A percentile compares a stretch with the other conserved stretches of the same genome.
Conservation (phyloP, 2,797 vertebrate species). For the Oreochromis grahami region DNA sequence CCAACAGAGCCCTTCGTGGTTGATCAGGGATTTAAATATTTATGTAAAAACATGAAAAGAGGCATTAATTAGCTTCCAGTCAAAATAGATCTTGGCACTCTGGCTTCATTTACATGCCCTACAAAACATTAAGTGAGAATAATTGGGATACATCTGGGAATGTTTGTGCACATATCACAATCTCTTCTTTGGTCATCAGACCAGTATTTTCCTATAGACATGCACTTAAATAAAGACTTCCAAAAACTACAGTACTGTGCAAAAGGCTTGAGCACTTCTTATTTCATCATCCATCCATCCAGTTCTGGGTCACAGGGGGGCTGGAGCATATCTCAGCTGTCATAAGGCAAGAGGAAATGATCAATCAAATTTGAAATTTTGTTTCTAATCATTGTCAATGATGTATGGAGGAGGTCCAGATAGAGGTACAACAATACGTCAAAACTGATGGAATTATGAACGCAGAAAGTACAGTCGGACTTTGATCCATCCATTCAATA, state of each 20-base stretch:
- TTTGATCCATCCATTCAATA: background rate
- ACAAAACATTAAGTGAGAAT: background rate
- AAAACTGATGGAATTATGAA: background rate
- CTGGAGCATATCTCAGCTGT: background rate
- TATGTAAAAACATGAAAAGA: background rate
- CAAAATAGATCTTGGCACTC: background rate
- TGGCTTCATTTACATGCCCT: background rate
- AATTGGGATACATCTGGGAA: background rate
- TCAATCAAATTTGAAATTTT: background rate
- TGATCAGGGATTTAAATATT: background rate
- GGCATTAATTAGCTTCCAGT: background rate
- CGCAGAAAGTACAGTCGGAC: background rate
- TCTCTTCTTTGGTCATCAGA: background rate
- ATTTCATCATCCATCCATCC: background rate
- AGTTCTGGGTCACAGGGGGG: background rate
- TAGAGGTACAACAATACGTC: background rate
- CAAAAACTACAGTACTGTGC: background rate
- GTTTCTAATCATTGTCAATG: accelerated
- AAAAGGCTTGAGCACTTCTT: background rate
- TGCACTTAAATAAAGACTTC: background rate
- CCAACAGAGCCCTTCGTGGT: background rate
- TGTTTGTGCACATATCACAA: background rate
- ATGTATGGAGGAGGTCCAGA: background rate
- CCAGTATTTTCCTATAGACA: background rate
- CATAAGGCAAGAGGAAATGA: background rate